phyloP scores from a whole-genome alignment of 2,797 vertebrate species.

The Myiothlypis coronata region DNA sequence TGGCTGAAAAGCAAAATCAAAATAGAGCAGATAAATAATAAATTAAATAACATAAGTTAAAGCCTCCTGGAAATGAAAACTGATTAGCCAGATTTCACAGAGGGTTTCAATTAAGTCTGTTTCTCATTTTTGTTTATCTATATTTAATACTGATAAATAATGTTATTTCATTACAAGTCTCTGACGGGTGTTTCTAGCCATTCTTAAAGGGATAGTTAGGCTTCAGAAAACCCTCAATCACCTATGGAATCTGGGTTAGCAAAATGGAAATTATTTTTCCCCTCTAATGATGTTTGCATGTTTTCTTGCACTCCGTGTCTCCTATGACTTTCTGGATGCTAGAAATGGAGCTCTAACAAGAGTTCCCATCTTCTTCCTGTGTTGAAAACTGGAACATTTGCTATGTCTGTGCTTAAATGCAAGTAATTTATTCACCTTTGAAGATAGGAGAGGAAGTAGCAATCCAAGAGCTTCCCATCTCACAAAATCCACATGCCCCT shows the following conservation, averaged over 20 bases:
- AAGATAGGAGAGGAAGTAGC: neutral
- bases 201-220: conserved; percentile 46
- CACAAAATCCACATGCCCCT: rapidly evolving
- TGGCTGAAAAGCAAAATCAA: conserved; percentile 16
- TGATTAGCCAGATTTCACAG: conserved; percentile 64
- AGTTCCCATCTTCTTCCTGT: neutral
- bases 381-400: neutral
- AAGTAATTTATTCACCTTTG: neutral
- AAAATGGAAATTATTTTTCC: neutral
- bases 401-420: neutral
- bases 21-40: conserved; percentile 63
- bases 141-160: conserved; percentile 76
- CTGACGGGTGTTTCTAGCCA: conserved; percentile 23
- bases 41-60: conserved; percentile 65
- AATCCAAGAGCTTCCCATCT: neutral
- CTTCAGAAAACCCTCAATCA: neutral
- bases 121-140: conserved; percentile 72
- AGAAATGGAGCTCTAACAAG: neutral
- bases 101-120: conserved; percentile 68
- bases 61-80: conserved; percentile 63
- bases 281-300: neutral
- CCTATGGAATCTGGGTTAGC: neutral
- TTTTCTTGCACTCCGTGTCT: neutral
- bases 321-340: neutral
- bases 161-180: conserved; percentile 67